phyloP scores from a whole-genome alignment of 2,113 vertebrate species.

The Aptenodytes patagonicus region DNA sequence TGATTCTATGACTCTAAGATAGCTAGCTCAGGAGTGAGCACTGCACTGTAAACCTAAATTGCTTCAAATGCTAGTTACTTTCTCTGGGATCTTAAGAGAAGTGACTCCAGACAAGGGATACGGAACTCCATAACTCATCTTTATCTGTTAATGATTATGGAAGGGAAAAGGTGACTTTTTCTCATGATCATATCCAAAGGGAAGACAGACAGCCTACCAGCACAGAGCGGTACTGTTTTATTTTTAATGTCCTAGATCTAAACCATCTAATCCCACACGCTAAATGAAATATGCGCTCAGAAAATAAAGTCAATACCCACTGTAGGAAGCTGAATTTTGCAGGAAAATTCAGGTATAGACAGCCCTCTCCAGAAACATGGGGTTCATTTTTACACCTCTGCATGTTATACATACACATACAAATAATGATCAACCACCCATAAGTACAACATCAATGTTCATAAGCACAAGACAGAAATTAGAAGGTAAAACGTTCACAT shows the following conservation, averaged over 20 bases:
- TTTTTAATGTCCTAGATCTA: not conserved
- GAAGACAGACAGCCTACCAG: not conserved
- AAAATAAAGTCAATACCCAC: not conserved
- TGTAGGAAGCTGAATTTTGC: not conserved
- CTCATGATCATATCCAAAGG: not conserved
- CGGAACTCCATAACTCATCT: not conserved
- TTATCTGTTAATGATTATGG: not conserved
- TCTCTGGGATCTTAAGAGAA: not conserved
- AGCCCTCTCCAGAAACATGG: not conserved
- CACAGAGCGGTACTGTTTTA: not conserved
- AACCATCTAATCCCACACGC: not conserved
- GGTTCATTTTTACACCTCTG: not conserved
- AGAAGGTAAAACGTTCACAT: not conserved
- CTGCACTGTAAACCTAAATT: not conserved
- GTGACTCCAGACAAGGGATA: not conserved
- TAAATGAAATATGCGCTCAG: not conserved
- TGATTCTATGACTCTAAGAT: no score
- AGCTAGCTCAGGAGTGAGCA: not conserved
- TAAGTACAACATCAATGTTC: not conserved
- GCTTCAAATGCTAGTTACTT: not conserved
- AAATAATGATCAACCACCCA: not conserved
- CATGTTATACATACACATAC: not conserved
- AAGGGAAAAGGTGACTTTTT: not conserved
- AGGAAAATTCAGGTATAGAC: not conserved
- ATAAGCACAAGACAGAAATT: conserved; percentile 3